Conservation (phyloP, 1,140 invertebrate genomes). For the Uloborus diversus region DNA sequence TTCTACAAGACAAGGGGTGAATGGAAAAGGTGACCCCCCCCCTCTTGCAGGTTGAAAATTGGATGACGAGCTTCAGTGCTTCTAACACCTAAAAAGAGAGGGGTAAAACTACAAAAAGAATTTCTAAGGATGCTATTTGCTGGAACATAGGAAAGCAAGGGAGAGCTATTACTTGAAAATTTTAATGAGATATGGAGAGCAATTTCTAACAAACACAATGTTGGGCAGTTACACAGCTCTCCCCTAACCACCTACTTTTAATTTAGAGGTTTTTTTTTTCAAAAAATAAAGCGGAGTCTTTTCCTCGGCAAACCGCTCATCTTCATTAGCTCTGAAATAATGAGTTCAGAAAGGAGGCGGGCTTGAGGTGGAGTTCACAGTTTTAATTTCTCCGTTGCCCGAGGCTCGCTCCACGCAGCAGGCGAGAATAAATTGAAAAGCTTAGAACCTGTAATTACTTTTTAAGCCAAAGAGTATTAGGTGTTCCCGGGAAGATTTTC, state of each 20-base stretch:
- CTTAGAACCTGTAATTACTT: conserved; percentile 43
- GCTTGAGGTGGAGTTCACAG: not conserved
- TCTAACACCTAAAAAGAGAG: not conserved
- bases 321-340: conserved; percentile 16
- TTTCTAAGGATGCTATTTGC: not conserved
- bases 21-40: too few relatives aligned
- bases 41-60: not conserved
- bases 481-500: too few relatives aligned
- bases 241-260: too few relatives aligned
- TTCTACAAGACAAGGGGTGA: too few relatives aligned
- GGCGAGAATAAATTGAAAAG: conserved; percentile 26
- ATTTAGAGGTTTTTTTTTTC: not conserved
- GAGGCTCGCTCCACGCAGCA: not conserved
- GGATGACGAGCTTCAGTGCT: too few relatives aligned
- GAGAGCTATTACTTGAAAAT: too few relatives aligned
- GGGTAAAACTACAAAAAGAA: not conserved
- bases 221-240: too few relatives aligned
- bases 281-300: not conserved
- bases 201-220: too few relatives aligned
- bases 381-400: conserved; percentile 31
- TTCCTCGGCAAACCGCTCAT: conserved; percentile 8
- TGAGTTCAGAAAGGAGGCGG: not conserved
- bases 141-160: too few relatives aligned
- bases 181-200: not conserved
- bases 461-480: not conserved